Evolutionary conservation across 1,140 invertebrate species (phyloP), one percentile per base, ranked within the genome.

Genomic region (Zaprionus gabonicus): DNA sequence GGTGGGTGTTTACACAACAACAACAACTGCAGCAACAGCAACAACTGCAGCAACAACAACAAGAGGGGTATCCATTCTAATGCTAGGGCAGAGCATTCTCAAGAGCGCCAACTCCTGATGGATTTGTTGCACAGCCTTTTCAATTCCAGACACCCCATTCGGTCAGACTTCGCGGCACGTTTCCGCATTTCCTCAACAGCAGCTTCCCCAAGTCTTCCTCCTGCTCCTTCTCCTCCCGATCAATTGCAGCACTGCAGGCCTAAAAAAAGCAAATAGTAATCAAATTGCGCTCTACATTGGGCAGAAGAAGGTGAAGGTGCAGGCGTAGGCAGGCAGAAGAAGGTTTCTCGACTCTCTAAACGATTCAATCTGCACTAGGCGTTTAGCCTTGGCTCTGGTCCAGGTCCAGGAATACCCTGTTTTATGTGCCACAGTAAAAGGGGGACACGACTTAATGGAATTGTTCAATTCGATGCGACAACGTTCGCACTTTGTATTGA

Each of bases 1-100:
- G 80, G 87, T 91, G 87, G 87, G 87, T 91, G 87, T 91, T 91
- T 91, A 91, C 87, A 91, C 78, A 91, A 56, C 59, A 84, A 55
- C 81, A 71, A 55, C 81, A 71, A 56, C 60, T 62, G 46, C 60
- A 55, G 25, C 56, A 77, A 65, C 34, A 84, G 57, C 74, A 71
- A 68, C 81, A 71, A 56, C 60, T 62, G 46, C 60, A 55, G 17
- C 56, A 77, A 65, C 34, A 84, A 68, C 60, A 36, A 27, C 49
- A 63, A 31, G 23, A 36, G 31, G 10, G 6, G 20, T 4, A 77
- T 25, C 9, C 71, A 88, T 87, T 87, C 81, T 87, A 87, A 88
- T 83, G 64, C 83, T 58, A 36, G 27, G 17, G 36, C 28, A 27
- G 20, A 27, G 20, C 41, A 46, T 13, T 59, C 51, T 60, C 44